Base-by-base conservation (phyloP, 2,888 invertebrate genomes). In the Invenusta paracnida region DNA sequence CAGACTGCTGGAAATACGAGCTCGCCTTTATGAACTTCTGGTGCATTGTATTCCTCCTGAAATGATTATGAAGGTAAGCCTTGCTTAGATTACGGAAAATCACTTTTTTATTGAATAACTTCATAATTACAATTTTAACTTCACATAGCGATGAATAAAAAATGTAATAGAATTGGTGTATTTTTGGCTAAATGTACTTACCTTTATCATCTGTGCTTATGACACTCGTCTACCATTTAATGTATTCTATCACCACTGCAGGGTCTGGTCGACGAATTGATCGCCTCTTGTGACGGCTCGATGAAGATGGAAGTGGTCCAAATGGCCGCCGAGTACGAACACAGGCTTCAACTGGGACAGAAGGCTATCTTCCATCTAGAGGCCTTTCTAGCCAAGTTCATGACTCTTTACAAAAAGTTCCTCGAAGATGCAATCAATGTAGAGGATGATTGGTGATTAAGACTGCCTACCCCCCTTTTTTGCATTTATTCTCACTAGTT, bases 281-380 rank as follows among this genome's bases (percentile, higher is more conserved):
- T 96, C 0, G 93, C 94, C 88, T 96, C 95, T 90, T 97, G 97
- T 92, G 97, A 98, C 92, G 94, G 95, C 91, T 93, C 94, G 81
- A 93, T 98, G 89, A 96, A 96, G 92, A 94, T 94, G 5, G 94
- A 96, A 92, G 94, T 98, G 0, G 94, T 96, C 0, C 94, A 94
- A 87, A 93, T 94, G 89, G 98, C 98, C 11, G 96, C 97, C 0
- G 93, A 94, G 87, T 97, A 95, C 92, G 98, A 99, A 91, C 96
- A 98, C 90, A 94, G 96, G 88, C 94, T 98, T 93, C 94, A 95
- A 89, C 93, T 94, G 85, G 98, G 98, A 25, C 95, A 95, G 89
- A 98, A 98, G 92, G 94, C 95, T 28, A 97, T 99, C 89, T 97
- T 96, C 90, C 98, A 99, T 91, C 93, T 99, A 85, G 99, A 99